A percentile compares a stretch with the other conserved stretches of the same genome.
These are phyloP conservation scores for Phataginus tricuspis DNA, from an alignment of 2,797 vertebrate genomes.

Conservation along the genomic window DNA sequence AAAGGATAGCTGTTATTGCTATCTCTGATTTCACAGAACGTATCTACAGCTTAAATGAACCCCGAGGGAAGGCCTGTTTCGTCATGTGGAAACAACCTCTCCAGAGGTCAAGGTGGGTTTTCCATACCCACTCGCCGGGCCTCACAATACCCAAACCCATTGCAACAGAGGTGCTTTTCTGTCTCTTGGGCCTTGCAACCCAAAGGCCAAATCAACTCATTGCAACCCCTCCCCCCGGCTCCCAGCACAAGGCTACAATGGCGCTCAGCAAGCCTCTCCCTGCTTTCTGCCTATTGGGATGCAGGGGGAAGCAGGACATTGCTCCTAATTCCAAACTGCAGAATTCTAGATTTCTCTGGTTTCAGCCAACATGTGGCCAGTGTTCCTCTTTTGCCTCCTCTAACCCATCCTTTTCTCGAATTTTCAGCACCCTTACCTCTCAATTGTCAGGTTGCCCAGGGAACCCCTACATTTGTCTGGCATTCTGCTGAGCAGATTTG, in stretches of 20 bases:
- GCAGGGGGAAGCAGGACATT: neutral
- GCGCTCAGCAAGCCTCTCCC: neutral
- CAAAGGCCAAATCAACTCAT: neutral
- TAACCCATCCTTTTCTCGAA: neutral
- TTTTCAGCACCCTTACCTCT: neutral
- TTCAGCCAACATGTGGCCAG: neutral
- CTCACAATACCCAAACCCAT: neutral
- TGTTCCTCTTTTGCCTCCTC: neutral
- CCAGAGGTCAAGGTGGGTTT: neutral
- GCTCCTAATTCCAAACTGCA: neutral
- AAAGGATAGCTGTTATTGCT: neutral
- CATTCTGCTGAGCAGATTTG: neutral
- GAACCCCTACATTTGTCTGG: neutral
- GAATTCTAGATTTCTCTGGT: neutral
- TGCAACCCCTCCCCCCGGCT: too few relatives aligned
- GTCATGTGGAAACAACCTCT: neutral
- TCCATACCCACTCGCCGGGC: neutral
- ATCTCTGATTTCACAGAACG: neutral
- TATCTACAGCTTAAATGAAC: neutral
- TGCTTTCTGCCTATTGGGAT: neutral
- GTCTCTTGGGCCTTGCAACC: neutral
- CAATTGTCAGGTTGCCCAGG: neutral
- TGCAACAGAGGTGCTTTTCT: neutral
- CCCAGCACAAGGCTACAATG: neutral
- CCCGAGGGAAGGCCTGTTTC: neutral